These are phyloP conservation scores for Gopherus evgoodei DNA, from an alignment of 2,113 vertebrate genomes.

Conservation along the genomic window DNA sequence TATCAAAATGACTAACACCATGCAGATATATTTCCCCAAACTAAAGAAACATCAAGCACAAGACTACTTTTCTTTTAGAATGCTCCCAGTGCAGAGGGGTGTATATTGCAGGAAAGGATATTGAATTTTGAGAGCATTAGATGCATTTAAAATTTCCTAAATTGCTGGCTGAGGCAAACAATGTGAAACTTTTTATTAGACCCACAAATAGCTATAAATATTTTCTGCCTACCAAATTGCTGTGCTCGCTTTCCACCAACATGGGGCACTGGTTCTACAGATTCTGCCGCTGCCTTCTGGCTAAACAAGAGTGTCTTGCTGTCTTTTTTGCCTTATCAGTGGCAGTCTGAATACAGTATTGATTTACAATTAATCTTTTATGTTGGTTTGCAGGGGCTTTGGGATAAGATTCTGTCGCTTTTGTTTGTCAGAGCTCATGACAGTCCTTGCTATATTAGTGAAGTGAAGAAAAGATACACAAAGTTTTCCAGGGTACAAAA, in stretches of 20 bases:
- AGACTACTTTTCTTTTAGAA: neutral
- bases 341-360: neutral
- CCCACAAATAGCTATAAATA: neutral
- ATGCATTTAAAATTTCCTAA: rapidly evolving
- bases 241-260: neutral
- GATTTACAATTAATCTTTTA: conserved; percentile 40
- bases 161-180: neutral
- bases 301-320: neutral
- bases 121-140: rapidly evolving
- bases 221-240: neutral
- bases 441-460: neutral
- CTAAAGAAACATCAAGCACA: rapidly evolving
- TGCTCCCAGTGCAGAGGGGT: rapidly evolving
- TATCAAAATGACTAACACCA: rapidly evolving
- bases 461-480: neutral
- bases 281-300: neutral
- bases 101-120: rapidly evolving
- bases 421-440: neutral
- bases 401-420: conserved; percentile 25
- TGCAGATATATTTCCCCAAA: rapidly evolving
- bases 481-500: neutral
- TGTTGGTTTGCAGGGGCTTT: conserved; percentile 2
- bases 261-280: conserved; percentile 1
- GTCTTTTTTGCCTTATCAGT: neutral
- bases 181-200: rapidly evolving